These are phyloP conservation scores for Drosophila peninsularis DNA, from an alignment of 2,888 invertebrate species.

Conservation along the genomic window DNA sequence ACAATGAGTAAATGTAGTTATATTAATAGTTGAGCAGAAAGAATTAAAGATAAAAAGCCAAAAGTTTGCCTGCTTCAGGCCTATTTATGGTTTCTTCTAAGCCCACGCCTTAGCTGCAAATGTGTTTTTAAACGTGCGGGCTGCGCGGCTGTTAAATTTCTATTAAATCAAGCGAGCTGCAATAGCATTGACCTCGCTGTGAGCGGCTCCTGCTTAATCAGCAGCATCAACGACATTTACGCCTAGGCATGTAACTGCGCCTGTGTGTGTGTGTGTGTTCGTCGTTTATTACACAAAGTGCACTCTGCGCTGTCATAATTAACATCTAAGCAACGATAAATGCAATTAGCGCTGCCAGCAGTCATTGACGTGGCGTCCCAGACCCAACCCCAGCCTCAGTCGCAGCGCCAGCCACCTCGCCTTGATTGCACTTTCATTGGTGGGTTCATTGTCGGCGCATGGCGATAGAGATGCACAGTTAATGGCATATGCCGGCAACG, in stretches of 20 bases:
- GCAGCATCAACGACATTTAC: conserved; percentile 27
- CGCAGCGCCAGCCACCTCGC: conserved; percentile 35
- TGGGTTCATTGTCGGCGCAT: conserved; percentile 68
- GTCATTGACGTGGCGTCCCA: conserved; percentile 51
- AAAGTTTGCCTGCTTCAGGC: background rate
- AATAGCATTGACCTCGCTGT: conserved; percentile 60
- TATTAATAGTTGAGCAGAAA: background rate
- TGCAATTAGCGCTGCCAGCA: conserved; percentile 66
- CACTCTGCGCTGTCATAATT: conserved; percentile 68
- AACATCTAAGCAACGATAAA: conserved; percentile 75
- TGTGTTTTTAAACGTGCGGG: conserved; percentile 26
- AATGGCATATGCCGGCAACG: conserved; percentile 39
- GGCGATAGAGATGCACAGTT: conserved; percentile 13
- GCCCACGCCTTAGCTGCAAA: conserved; percentile 31
- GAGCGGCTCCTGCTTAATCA: conserved; percentile 48
- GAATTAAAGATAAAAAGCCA: background rate
- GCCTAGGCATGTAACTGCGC: conserved; percentile 8
- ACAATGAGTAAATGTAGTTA: background rate
- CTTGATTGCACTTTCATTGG: conserved; percentile 75
- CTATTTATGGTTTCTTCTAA: background rate
- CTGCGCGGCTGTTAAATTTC: conserved; percentile 31
- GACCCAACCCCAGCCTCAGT: conserved; percentile 17
- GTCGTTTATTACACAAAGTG: conserved; percentile 49
- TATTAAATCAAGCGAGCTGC: conserved; percentile 40
- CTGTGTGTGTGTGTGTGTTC: conserved; percentile 14